phyloP scores from a whole-genome alignment of 2,888 invertebrate genomes.

The Acronicta alni region DNA sequence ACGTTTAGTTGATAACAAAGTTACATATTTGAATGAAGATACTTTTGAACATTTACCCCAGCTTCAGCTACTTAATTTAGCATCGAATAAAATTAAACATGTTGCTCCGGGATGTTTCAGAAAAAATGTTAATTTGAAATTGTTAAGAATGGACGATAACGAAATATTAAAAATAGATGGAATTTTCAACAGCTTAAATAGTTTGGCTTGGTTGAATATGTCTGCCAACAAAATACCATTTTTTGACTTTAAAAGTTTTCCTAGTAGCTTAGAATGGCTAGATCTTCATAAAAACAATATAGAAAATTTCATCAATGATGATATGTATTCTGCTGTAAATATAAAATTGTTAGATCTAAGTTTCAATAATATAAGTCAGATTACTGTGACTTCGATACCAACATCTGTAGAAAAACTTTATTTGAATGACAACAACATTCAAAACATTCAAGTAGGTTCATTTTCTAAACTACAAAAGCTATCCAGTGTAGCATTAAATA shows the following conservation, averaged over 20 bases:
- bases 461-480: conserved; percentile 92
- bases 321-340: conserved; percentile 87
- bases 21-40: conserved; percentile 92
- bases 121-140: conserved; percentile 92
- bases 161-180: conserved; percentile 92
- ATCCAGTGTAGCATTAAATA: conserved; percentile 93
- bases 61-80: conserved; percentile 94
- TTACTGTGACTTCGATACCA: conserved; percentile 92
- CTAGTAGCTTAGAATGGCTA: conserved; percentile 93
- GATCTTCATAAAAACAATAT: conserved; percentile 94
- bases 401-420: conserved; percentile 92
- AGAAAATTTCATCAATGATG: conserved; percentile 89
- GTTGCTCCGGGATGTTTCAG: conserved; percentile 93
- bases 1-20: conserved; percentile 94
- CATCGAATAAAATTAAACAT: conserved; percentile 93
- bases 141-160: conserved; percentile 94
- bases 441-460: conserved; percentile 91
- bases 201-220: conserved; percentile 94
- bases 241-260: conserved; percentile 94
- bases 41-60: conserved; percentile 93
- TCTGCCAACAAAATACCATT: conserved; percentile 93
- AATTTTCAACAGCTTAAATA: conserved; percentile 92
- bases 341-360: conserved; percentile 93
- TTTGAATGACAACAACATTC: conserved; percentile 93
- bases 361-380: conserved; percentile 91